Evolutionary conservation across 2,797 vertebrate genomes (phyloP), one percentile per base, ranked within the genome.

Genomic region (Gallinago stenura): DNA sequence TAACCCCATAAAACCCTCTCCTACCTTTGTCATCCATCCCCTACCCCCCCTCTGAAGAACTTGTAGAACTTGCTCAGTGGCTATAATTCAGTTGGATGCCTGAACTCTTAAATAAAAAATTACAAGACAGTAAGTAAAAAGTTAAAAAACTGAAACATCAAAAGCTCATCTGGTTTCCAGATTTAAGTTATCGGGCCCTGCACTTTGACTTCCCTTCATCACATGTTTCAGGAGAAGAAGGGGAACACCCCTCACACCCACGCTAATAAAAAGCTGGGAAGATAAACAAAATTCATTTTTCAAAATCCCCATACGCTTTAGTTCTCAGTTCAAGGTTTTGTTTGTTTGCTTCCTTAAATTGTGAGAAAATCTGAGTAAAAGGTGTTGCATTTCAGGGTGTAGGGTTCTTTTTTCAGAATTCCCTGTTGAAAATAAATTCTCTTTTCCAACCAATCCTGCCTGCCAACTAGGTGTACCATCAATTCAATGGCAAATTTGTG

Each of bases 391-490:
- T 89, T 89, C 18, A 86, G 37, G 21, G 13, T 60, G 79, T 25
- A 24, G 22, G 30, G 15, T 30, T 50, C 28, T 43, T 26, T 80
- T 87, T 81, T 45, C 51, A 70, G 41, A 82, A 72, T 45, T 58
- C 39, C 20, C 31, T 35, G 12, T 26, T 69, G 72, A 93, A 96
- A 93, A 76, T 60, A 76, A 83, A 88, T 62, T 60, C 11, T 57
- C 33, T 70, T 88, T 93, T 76, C 80, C 56, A 94, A 53, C 15
- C 31, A 87, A 9, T 66, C 21, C 48, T 87, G 56, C 53, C 88
- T 96, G 93, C 87, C 93, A 96, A n/a, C 86, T 83, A 95, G 94
- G 91, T 95, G 85, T 83, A 80, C 82, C 88, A 90, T 93, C 83
- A 92, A 33, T 89, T 90, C 90, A 94, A 54, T 82, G 71, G 91